A percentile compares a stretch with the other conserved stretches of the same genome.
phyloP scores from a whole-genome alignment of 2,888 invertebrate genomes.

The Nowickia ferox region DNA sequence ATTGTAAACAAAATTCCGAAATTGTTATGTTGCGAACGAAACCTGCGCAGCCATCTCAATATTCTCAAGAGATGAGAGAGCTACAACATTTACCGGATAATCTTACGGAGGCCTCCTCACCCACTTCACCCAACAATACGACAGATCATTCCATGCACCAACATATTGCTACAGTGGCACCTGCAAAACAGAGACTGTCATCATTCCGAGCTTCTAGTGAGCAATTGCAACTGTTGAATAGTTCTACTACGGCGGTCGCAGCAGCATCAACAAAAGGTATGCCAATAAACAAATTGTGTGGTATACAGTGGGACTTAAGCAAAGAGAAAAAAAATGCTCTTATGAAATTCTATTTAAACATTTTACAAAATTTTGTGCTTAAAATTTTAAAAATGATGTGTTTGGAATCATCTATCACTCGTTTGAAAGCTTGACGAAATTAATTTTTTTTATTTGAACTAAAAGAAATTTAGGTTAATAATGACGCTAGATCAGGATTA shows the following conservation, averaged over 20 bases:
- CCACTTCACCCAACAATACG: constrained; percentile 62
- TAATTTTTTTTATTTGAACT: too few species aligned
- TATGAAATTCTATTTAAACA: background rate
- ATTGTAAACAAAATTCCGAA: constrained; percentile 82
- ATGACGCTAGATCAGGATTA: too few species aligned
- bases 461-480: too few species aligned
- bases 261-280: constrained; percentile 77
- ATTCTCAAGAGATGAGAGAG: constrained; percentile 78
- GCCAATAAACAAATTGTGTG: constrained; percentile 67
- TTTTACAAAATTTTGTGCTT: background rate
- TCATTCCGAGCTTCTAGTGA: constrained; percentile 82
- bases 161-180: constrained; percentile 80
- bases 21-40: constrained; percentile 82
- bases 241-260: constrained; percentile 55
- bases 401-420: too few species aligned
- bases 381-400: background rate
- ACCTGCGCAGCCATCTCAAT: constrained; percentile 77
- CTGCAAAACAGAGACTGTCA: constrained; percentile 82
- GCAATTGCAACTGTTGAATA: constrained; percentile 79
- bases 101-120: constrained; percentile 71
- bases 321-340: background rate
- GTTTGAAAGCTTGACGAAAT: too few species aligned
- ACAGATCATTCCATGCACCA: constrained; percentile 66
- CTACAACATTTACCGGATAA: constrained; percentile 79
- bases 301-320: constrained; percentile 52